phyloP scores from a whole-genome alignment of 2,797 vertebrate species.

The Muscicapa striata region DNA sequence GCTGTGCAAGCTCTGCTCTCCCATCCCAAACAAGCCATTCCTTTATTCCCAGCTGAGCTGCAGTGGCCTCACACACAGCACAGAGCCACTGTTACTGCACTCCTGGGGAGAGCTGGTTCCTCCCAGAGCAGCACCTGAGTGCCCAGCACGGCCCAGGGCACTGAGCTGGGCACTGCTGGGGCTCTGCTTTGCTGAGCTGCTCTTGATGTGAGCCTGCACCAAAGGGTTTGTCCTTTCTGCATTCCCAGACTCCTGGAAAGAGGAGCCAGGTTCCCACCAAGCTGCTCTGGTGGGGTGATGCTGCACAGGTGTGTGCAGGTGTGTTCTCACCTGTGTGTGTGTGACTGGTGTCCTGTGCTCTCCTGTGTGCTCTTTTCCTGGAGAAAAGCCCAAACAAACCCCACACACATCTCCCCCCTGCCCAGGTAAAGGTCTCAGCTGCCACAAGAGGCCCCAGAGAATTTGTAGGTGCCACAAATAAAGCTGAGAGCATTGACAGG shows the following conservation, averaged over 20 bases:
- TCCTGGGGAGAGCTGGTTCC: not conserved
- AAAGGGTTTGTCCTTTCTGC: not conserved
- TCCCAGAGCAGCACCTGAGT: not conserved
- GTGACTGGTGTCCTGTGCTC: not conserved
- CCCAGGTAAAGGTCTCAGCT: not conserved
- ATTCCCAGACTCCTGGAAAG: not conserved
- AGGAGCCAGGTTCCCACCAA: not conserved
- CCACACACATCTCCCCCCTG: fast-evolving
- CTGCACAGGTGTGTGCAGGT: not conserved
- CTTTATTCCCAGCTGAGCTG: constrained; percentile 27
- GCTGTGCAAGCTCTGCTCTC: constrained; percentile 14
- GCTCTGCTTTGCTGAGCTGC: not conserved
- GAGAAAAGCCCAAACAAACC: not conserved
- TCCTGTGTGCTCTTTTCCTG: not conserved
- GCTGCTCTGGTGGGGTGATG: not conserved
- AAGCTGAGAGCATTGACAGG: not conserved
- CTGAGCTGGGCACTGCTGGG: fast-evolving
- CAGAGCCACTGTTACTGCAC: not conserved
- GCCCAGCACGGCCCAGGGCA: not conserved
- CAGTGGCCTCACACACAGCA: too few relatives aligned
- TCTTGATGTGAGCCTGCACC: not conserved
- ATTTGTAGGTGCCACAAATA: not conserved
- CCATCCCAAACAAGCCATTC: constrained; percentile 22
- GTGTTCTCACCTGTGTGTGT: too few relatives aligned
- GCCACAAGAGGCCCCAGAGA: not conserved